Evolutionary conservation across 64 coral and sea anemone species (phyloP), one percentile per base, ranked within the genome.

Genomic region (Montipora capricornis): DNA sequence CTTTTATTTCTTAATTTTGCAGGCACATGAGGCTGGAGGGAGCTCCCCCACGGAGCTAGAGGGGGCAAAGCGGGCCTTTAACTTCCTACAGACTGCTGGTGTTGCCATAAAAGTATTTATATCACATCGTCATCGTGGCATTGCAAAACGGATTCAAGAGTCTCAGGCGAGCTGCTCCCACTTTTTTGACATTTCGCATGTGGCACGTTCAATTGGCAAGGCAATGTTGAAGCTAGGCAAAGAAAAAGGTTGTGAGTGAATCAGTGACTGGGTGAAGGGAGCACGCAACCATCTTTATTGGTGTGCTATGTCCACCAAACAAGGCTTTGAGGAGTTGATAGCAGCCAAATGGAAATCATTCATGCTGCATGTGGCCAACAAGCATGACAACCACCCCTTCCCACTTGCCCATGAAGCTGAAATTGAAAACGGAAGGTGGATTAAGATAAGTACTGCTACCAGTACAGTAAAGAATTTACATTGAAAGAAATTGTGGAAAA

Each of bases 121-220:
- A 71, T 68, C 91, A 49, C 71, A 93, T 29, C 59, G 75, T 12
- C 91, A 88, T 78, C 12, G 76, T 45, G 74, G 91, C 19, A 93
- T 93, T 68, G 83, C 91, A 59, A 93, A 73, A 10, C 87, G 91
- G 82, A 68, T 93, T 8, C 29, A 83, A 46, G 47, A 74, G 44
- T 58, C 20, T 24, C 73, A 87, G 81, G 5, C 7, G 26, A 26
- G 26, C 26, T 26, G 26, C 26, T 26, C 26, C 26, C 26, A 26
- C 26, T 26, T 26, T 26, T 26, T 26, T 26, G 26, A 26, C 26
- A 26, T 26, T 26, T 26, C 26, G 26, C 26, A 26, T 26, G 26
- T 26, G 26, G 26, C 26, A 26, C 26, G 26, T 1, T 26, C 26
- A 26, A 26, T 26, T 26, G 26, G 26, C 26, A 26, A 26, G 26